Conservation (phyloP, 2,797 vertebrate species). For the Epinephelus awoara region DNA sequence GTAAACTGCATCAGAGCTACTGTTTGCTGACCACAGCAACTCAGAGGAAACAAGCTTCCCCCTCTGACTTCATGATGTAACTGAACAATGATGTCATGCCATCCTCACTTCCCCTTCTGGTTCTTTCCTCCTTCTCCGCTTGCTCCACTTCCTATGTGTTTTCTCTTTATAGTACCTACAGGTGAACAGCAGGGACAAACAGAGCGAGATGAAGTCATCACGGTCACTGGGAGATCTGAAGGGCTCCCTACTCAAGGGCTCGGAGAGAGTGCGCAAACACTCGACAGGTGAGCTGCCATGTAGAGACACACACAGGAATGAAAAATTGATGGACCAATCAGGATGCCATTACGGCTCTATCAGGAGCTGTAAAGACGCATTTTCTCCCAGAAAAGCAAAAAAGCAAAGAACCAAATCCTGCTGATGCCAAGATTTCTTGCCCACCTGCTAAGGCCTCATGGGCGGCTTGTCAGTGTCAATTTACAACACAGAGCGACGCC, state of each 20-base stretch:
- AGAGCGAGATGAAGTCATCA: slow-evolving; percentile 93
- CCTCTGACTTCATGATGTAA: slow-evolving; percentile 34
- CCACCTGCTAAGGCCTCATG: slow-evolving; percentile 30
- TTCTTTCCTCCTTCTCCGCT: slow-evolving; percentile 49
- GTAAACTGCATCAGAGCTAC: not conserved
- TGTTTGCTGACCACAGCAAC: not conserved
- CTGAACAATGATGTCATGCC: slow-evolving; percentile 45
- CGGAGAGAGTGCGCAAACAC: slow-evolving; percentile 91
- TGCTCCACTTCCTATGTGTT: not conserved
- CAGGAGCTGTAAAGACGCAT: not conserved
- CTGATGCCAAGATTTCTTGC: slow-evolving; percentile 25
- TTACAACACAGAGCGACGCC: slow-evolving; percentile 39
- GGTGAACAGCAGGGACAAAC: slow-evolving; percentile 91
- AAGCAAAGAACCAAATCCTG: not conserved
- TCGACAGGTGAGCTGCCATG: slow-evolving; percentile 88
- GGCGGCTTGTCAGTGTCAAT: slow-evolving; percentile 46
- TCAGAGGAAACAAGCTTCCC: slow-evolving; percentile 23
- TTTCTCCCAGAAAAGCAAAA: not conserved
- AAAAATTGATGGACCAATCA: not conserved
- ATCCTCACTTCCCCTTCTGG: slow-evolving; percentile 33
- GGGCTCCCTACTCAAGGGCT: slow-evolving; percentile 91
- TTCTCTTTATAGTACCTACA: slow-evolving; percentile 86
- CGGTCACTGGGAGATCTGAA: slow-evolving; percentile 94
- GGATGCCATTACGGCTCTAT: not conserved
- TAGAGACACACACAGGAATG: not conserved